Conservation (phyloP, 1,140 invertebrate genomes). For the Pseudomyrmex dendroicus region DNA sequence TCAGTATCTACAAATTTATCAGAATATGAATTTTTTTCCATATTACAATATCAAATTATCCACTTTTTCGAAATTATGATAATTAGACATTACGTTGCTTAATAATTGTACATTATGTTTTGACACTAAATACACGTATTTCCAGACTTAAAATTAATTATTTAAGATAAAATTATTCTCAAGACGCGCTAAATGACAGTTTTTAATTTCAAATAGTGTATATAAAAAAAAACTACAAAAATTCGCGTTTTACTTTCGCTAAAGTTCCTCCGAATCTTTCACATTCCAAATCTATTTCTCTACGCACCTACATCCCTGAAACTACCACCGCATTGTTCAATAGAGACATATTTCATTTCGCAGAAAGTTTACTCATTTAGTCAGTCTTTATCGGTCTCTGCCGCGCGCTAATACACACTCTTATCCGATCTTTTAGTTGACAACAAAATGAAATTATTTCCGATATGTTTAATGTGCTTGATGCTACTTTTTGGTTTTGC, state of each 20-base stretch:
- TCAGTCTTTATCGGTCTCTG: neutral
- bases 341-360: neutral
- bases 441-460: constrained; percentile 28
- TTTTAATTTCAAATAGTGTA: no score
- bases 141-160: no score
- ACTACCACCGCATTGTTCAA: neutral
- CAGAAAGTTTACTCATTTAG: constrained; percentile 42
- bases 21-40: neutral
- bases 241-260: neutral
- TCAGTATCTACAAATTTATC: neutral
- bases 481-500: constrained; percentile 22
- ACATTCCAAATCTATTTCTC: constrained; percentile 5
- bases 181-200: no score
- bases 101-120: neutral
- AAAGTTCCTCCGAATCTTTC: no score
- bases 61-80: neutral
- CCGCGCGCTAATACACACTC: neutral
- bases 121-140: no score
- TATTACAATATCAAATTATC: constrained; percentile 25
- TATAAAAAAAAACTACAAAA: no score
- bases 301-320: constrained; percentile 5
- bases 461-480: neutral
- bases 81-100: neutral
- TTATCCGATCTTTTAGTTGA: neutral
- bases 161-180: no score